Conservation (phyloP, 2,888 invertebrate species). For the Electrophaes corylata region DNA sequence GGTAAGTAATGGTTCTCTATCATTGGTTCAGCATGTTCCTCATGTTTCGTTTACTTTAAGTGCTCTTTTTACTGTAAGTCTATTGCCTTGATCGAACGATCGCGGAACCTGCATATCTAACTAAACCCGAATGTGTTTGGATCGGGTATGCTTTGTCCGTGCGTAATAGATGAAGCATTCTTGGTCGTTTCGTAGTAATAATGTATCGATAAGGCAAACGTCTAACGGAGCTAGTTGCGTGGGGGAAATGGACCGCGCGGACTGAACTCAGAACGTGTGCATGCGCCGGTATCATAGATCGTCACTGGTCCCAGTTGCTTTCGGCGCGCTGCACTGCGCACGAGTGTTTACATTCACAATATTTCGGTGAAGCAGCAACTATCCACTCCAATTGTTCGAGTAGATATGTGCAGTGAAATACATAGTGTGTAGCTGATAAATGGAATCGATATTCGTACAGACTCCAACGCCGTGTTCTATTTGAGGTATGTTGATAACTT, state of each 20-base stretch:
- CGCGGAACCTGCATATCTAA: conserved; percentile 5
- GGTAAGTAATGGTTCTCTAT: conserved; percentile 12
- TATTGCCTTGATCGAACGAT: conserved; percentile 11
- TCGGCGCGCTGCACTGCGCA: conserved; percentile 79
- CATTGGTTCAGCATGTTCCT: conserved; percentile 5
- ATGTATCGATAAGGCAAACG: conserved; percentile 62
- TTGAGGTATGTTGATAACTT: conserved; percentile 38
- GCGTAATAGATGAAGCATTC: conserved; percentile 16
- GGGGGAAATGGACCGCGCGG: conserved; percentile 83
- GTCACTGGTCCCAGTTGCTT: conserved; percentile 80
- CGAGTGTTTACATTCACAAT: conserved; percentile 65
- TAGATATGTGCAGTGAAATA: conserved; percentile 46
- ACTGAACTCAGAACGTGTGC: conserved; percentile 77
- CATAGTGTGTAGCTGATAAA: conserved; percentile 44
- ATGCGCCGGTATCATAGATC: conserved; percentile 80
- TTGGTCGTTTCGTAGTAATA: conserved; percentile 38
- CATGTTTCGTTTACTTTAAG: not conserved
- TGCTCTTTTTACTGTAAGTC: conserved; percentile 1
- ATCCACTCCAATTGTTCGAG: conserved; percentile 42
- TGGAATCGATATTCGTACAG: conserved; percentile 49
- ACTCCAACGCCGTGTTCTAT: conserved; percentile 32
- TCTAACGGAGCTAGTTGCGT: conserved; percentile 80
- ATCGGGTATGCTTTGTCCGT: conserved; percentile 13
- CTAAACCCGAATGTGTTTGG: conserved; percentile 1
- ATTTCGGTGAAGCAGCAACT: conserved; percentile 61